phyloP scores from a whole-genome alignment of 2,888 invertebrate species.

The Idaea biselata region DNA sequence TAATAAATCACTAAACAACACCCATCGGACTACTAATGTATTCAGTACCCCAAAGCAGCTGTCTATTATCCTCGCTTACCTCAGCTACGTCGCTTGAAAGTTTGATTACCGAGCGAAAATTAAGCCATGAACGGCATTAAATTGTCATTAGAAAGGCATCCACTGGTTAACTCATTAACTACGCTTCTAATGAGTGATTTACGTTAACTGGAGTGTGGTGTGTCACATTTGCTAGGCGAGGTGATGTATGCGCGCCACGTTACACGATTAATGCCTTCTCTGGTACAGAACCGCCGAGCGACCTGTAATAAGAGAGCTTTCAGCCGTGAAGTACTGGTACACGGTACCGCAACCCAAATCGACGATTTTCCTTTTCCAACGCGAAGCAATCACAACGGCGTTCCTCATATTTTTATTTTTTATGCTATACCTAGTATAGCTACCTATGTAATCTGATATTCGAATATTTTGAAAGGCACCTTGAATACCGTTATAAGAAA shows the following conservation, averaged over 20 bases:
- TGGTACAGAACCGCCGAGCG: constrained; percentile 43
- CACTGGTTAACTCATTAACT: constrained; percentile 60
- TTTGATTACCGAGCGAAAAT: constrained; percentile 68
- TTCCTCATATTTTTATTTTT: constrained; percentile 18
- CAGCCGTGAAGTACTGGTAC: constrained; percentile 52
- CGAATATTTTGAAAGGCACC: not conserved
- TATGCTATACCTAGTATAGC: not conserved
- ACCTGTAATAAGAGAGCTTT: constrained; percentile 56
- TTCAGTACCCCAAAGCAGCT: constrained; percentile 57
- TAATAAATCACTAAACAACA: constrained; percentile 61
- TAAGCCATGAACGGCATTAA: constrained; percentile 66
- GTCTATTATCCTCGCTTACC: constrained; percentile 61
- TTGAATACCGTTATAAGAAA: no score
- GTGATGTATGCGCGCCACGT: constrained; percentile 48
- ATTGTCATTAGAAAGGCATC: constrained; percentile 68
- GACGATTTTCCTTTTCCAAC: constrained; percentile 44
- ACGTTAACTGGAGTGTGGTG: constrained; percentile 61
- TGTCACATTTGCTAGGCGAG: constrained; percentile 49
- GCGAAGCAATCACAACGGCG: constrained; percentile 22
- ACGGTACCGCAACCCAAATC: constrained; percentile 50
- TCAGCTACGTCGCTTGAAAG: constrained; percentile 52
- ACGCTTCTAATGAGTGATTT: constrained; percentile 66
- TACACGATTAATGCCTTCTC: constrained; percentile 47
- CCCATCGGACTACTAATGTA: constrained; percentile 50
- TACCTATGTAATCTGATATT: not conserved